Conservation (phyloP, 1,140 invertebrate species). For the Drosophila rufa region DNA sequence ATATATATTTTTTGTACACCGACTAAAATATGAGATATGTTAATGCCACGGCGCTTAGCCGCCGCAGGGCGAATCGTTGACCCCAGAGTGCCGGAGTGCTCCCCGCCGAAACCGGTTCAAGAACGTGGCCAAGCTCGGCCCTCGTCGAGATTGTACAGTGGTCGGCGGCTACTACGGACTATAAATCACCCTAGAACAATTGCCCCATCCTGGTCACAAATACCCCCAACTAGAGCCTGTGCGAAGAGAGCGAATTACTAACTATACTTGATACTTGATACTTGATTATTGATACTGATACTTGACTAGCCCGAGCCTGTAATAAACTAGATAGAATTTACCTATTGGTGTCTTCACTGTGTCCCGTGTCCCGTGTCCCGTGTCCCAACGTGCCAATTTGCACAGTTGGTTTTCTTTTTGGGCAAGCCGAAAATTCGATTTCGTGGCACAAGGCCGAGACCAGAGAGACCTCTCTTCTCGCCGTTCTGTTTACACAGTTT, state of each 20-base stretch:
- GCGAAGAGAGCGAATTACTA: neutral
- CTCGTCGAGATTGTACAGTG: constrained; percentile 23
- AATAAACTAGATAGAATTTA: constrained; percentile 50
- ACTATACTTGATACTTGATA: neutral
- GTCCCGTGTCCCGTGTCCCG: neutral
- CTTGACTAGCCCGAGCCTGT: constrained; percentile 33
- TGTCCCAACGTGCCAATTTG: constrained; percentile 23
- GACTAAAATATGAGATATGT: constrained; percentile 36
- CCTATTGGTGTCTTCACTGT: constrained; percentile 13
- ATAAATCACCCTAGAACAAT: constrained; percentile 45
- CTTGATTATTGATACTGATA: constrained; percentile 1
- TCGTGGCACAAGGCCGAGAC: constrained; percentile 19
- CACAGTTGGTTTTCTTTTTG: constrained; percentile 54
- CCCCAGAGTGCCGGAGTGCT: constrained; percentile 41
- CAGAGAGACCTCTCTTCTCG: neutral
- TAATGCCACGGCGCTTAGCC: constrained; percentile 3
- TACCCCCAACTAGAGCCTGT: neutral
- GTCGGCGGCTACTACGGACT: constrained; percentile 2
- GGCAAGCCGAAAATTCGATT: constrained; percentile 20
- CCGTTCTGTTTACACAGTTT: constrained; percentile 36
- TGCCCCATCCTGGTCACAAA: constrained; percentile 31
- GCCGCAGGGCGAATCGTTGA: constrained; percentile 64
- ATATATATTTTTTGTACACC: constrained; percentile 29
- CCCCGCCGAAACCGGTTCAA: constrained; percentile 65
- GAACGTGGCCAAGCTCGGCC: constrained; percentile 57